phyloP scores from a whole-genome alignment of 2,797 vertebrate genomes.

The Xiphorhynchus erythropygius region DNA sequence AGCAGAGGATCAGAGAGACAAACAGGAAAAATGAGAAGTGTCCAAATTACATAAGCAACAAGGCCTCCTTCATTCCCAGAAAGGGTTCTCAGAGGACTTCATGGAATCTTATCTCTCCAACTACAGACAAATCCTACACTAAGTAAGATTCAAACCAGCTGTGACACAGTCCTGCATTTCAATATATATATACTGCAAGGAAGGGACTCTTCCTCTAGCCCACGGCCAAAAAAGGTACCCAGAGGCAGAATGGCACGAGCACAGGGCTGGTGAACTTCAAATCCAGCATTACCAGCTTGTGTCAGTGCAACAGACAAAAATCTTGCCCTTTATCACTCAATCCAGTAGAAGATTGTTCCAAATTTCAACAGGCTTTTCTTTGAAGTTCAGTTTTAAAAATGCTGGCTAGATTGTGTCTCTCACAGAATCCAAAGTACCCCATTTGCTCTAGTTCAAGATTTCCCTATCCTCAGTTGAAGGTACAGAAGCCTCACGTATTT shows the following conservation, averaged over 20 bases:
- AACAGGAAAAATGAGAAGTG: neutral
- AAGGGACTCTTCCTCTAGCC: neutral
- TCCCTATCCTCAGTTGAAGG: neutral
- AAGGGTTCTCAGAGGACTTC: neutral
- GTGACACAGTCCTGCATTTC: neutral
- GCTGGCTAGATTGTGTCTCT: neutral
- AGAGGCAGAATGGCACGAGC: neutral
- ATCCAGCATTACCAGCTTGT: neutral
- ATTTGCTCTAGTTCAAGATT: neutral
- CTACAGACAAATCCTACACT: neutral
- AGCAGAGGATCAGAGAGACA: neutral
- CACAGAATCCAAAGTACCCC: neutral
- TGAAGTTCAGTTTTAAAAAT: neutral
- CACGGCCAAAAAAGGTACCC: neutral
- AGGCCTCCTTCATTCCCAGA: constrained; percentile 12
- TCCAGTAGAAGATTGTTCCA: neutral
- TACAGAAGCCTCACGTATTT: neutral
- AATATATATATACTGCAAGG: neutral
- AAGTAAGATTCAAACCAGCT: constrained; percentile 11
- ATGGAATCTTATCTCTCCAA: neutral
- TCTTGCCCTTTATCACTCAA: neutral
- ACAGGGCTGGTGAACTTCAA: neutral
- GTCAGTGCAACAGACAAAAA: neutral
- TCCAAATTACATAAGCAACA: constrained; percentile 6
- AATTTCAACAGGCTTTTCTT: neutral